phyloP scores from a whole-genome alignment of 2,888 invertebrate species.

The Acleris literana region DNA sequence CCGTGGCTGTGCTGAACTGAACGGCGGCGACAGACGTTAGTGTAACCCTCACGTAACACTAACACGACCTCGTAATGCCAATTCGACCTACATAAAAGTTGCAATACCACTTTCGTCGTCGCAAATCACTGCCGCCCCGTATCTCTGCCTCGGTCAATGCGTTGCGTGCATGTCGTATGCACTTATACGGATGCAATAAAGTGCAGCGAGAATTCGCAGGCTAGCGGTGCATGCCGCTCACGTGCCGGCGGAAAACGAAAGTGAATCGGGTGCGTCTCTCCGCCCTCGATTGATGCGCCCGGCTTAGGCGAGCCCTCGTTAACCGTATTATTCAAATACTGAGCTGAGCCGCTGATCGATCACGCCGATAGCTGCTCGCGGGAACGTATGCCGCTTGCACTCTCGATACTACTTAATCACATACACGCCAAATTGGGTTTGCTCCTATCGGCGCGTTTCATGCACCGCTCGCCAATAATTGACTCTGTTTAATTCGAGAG shows the following conservation, averaged over 20 bases:
- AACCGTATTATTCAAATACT: conserved; percentile 77
- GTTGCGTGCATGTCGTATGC: conserved; percentile 79
- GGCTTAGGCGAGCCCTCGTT: conserved; percentile 74
- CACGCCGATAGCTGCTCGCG: conserved; percentile 46
- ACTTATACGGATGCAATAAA: conserved; percentile 81
- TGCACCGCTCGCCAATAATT: conserved; percentile 3
- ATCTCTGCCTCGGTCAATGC: conserved; percentile 82
- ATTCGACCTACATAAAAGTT: conserved; percentile 81
- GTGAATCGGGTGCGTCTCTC: conserved; percentile 78
- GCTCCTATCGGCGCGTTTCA: conserved; percentile 38
- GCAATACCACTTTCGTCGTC: conserved; percentile 82
- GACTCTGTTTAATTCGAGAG: conserved; percentile 22
- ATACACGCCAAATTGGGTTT: conserved; percentile 47
- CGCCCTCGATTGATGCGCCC: conserved; percentile 73
- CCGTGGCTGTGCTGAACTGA: conserved; percentile 25
- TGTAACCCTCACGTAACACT: conserved; percentile 66
- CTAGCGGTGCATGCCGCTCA: conserved; percentile 75
- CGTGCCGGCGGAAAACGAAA: conserved; percentile 78
- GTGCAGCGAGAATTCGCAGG: conserved; percentile 79
- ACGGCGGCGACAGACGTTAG: conserved; percentile 23
- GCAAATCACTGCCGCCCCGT: conserved; percentile 77
- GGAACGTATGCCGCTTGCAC: conserved; percentile 50
- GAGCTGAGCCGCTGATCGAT: conserved; percentile 58
- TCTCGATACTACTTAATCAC: conserved; percentile 56
- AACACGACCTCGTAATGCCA: conserved; percentile 67